Evolutionary conservation across 2,113 vertebrate genomes (phyloP).

Genomic region (Arvicanthis niloticus): DNA sequence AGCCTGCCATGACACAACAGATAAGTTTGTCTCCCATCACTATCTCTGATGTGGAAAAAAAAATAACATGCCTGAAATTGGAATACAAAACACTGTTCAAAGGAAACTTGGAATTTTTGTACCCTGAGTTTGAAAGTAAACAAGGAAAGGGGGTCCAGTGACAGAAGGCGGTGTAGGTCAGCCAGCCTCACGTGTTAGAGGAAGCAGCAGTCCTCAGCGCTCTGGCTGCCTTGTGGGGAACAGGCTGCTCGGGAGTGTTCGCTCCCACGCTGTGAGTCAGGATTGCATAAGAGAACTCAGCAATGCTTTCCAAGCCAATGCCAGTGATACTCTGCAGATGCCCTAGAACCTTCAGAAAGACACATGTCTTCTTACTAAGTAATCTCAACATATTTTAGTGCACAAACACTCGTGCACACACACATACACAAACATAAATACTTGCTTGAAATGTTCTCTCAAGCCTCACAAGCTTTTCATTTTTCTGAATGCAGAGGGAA

Average conservation of each 20-base stretch:
- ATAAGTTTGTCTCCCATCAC: not conserved
- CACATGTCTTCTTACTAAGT: slow-evolving; percentile 13
- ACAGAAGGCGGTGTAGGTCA: not conserved
- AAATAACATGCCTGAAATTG: slow-evolving; percentile 43
- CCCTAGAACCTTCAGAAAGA: slow-evolving; percentile 88
- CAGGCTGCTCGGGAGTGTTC: slow-evolving; percentile 11
- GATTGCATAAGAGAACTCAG: slow-evolving; percentile 89
- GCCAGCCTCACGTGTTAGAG: slow-evolving; percentile 59
- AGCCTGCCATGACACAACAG: not conserved
- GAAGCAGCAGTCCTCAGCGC: slow-evolving; percentile 38
- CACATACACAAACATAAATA: not conserved
- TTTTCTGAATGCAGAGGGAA: slow-evolving; percentile 16
- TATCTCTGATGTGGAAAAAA: slow-evolving; percentile 23
- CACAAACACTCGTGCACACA: not conserved
- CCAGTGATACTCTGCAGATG: slow-evolving; percentile 94
- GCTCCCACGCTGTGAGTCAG: slow-evolving; percentile 86
- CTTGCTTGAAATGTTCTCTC: not conserved
- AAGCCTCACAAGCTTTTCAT: slow-evolving; percentile 1
- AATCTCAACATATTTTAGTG: not conserved
- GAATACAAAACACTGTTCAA: not conserved
- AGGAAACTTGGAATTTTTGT: slow-evolving; percentile 40
- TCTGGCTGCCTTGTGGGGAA: slow-evolving; percentile 56
- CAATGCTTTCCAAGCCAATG: slow-evolving; percentile 91
- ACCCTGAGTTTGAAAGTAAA: slow-evolving; percentile 41
- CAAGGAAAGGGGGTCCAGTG: not conserved